Percentiles rank a stretch among this genome's conserved stretches.
These are phyloP conservation scores for Lepidocyrtinus sp. DNA, from an alignment of 2,888 invertebrate species.

Conservation along the genomic window DNA sequence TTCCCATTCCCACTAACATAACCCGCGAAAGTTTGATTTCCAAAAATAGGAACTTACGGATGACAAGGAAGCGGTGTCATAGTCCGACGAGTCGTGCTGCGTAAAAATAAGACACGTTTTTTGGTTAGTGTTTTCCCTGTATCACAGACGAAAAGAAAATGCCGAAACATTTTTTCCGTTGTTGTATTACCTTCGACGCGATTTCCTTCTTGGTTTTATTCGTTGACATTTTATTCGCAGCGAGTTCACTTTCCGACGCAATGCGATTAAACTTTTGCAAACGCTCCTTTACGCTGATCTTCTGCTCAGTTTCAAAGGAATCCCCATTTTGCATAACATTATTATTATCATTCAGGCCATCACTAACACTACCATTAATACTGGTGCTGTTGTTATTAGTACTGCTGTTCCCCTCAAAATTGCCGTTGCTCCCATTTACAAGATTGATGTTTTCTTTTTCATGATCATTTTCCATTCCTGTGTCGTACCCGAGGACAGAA, in stretches of 20 bases:
- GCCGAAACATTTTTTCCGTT: background rate
- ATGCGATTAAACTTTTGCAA: constrained; percentile 94
- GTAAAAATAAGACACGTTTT: constrained; percentile 70
- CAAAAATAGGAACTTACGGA: too few species aligned
- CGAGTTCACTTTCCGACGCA: constrained; percentile 82
- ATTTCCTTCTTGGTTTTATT: constrained; percentile 62
- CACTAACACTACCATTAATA: constrained; percentile 37
- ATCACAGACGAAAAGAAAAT: too few species aligned
- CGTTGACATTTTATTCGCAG: constrained; percentile 67
- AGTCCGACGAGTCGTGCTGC: constrained; percentile 78
- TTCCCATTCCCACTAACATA: too few species aligned
- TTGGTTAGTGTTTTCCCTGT: too few species aligned
- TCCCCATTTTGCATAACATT: constrained; percentile 59
- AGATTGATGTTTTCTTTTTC: constrained; percentile 67
- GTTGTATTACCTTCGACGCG: constrained; percentile 58
- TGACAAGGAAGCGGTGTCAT: constrained; percentile 80
- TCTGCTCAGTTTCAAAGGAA: constrained; percentile 72
- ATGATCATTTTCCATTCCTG: constrained; percentile 60
- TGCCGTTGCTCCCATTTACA: constrained; percentile 53
- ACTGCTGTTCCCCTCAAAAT: constrained; percentile 45
- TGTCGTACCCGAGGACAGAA: background rate
- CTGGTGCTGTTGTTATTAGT: constrained; percentile 6
- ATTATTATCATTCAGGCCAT: constrained; percentile 45
- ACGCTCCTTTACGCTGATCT: constrained; percentile 91
- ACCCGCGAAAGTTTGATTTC: too few species aligned